phyloP scores from a whole-genome alignment of 2,797 vertebrate genomes.

The Antrozous pallidus region DNA sequence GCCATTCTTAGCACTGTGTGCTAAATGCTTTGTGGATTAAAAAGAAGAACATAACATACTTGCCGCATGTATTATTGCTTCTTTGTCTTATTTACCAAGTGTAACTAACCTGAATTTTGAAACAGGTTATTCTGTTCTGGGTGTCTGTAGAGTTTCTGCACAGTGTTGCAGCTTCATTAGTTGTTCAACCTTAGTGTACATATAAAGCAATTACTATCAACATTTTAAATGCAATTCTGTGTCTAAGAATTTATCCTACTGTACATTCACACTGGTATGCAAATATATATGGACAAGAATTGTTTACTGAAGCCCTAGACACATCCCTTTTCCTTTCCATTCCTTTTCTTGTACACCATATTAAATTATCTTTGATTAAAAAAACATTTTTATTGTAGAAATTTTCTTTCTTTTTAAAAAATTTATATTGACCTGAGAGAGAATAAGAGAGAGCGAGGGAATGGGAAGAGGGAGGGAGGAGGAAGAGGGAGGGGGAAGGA shows the following conservation, averaged over 20 bases:
- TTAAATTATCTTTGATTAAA: neutral
- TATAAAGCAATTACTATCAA: neutral
- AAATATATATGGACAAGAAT: neutral
- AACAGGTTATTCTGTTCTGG: neutral
- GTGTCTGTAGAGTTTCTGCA: neutral
- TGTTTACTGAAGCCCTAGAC: neutral
- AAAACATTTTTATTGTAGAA: neutral
- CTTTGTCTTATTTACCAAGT: neutral
- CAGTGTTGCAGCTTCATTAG: constrained; percentile 8
- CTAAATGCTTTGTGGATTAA: constrained; percentile 58
- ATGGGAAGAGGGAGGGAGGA: too few species aligned
- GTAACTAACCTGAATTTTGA: constrained; percentile 26
- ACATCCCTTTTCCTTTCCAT: neutral
- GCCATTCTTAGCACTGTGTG: constrained; percentile 34
- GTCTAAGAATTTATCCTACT: neutral
- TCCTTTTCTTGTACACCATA: neutral
- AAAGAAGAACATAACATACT: too few species aligned
- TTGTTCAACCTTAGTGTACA: neutral
- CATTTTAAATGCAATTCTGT: neutral
- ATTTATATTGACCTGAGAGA: neutral
- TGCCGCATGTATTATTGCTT: too few species aligned
- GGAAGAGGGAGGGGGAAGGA: too few species aligned
- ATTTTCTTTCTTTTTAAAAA: neutral
- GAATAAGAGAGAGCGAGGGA: neutral
- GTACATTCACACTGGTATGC: neutral